These are phyloP conservation scores for Coptodon bakossiorum DNA, from an alignment of 2,113 vertebrate species.

Conservation along the genomic window DNA sequence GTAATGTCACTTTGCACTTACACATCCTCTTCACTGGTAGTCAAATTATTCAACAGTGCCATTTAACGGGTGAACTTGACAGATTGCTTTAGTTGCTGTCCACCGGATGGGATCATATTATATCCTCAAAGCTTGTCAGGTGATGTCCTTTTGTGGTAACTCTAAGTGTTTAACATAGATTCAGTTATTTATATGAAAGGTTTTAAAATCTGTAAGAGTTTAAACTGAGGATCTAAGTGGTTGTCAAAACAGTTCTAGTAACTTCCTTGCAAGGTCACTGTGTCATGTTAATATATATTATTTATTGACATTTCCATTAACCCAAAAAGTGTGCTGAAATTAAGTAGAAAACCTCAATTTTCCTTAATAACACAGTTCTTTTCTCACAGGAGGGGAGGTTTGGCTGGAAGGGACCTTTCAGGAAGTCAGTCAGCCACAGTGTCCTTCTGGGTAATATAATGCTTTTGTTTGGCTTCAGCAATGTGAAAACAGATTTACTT, in stretches of 20 bases:
- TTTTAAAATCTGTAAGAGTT: not conserved
- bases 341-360: not conserved
- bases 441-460: constrained; percentile 80
- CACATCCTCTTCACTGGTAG: not conserved
- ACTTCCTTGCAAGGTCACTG: not conserved
- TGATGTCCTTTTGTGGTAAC: not conserved
- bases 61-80: not conserved
- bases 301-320: not conserved
- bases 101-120: not conserved
- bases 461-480: not conserved
- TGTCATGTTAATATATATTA: not conserved
- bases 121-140: not conserved
- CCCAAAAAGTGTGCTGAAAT: not conserved
- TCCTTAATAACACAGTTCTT: not conserved
- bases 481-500: not conserved
- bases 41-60: not conserved
- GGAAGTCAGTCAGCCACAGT: constrained; percentile 61
- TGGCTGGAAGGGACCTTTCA: constrained; percentile 72
- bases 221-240: not conserved
- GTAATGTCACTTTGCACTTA: not conserved
- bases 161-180: not conserved
- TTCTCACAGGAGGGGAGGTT: constrained; percentile 54
- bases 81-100: not conserved
- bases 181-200: not conserved
- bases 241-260: not conserved